These are phyloP conservation scores for Aspiorhynchus laticeps DNA, from an alignment of 2,113 vertebrate genomes.

Conservation along the genomic window DNA sequence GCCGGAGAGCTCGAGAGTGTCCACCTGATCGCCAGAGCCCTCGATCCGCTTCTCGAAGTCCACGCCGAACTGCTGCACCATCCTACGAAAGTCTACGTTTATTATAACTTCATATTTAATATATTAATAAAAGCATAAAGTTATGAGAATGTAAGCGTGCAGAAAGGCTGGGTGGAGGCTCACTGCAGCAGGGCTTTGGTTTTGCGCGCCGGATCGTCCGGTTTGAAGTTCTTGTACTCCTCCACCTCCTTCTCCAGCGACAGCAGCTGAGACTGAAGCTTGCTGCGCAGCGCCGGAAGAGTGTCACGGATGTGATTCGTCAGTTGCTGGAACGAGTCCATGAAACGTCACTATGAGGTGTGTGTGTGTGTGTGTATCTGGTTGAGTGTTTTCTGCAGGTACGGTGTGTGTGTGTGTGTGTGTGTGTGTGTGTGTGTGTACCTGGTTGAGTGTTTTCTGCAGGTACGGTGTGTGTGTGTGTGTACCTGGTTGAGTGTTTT, in stretches of 20 bases:
- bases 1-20: slow-evolving; percentile 91
- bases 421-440: slow-evolving; percentile 65
- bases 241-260: slow-evolving; percentile 97
- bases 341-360: background rate
- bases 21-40: slow-evolving; percentile 94
- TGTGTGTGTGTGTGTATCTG: no score
- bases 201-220: slow-evolving; percentile 90
- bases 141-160: background rate
- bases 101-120: background rate
- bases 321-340: slow-evolving; percentile 82
- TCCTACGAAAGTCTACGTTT: slow-evolving; percentile 75
- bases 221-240: slow-evolving; percentile 94
- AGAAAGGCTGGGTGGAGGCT: slow-evolving; percentile 28
- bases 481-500: no score
- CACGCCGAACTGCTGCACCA: slow-evolving; percentile 96
- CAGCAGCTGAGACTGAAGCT: slow-evolving; percentile 92
- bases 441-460: slow-evolving; percentile 93
- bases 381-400: no score
- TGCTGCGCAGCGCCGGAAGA: slow-evolving; percentile 88
- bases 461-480: slow-evolving; percentile 78
- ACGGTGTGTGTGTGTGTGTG: slow-evolving; percentile 52
- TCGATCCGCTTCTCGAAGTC: slow-evolving; percentile 98
- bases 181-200: slow-evolving; percentile 95
- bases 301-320: slow-evolving; percentile 98
- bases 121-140: no score